phyloP scores from a whole-genome alignment of 1,140 invertebrate genomes.

The Drosophila truncata region DNA sequence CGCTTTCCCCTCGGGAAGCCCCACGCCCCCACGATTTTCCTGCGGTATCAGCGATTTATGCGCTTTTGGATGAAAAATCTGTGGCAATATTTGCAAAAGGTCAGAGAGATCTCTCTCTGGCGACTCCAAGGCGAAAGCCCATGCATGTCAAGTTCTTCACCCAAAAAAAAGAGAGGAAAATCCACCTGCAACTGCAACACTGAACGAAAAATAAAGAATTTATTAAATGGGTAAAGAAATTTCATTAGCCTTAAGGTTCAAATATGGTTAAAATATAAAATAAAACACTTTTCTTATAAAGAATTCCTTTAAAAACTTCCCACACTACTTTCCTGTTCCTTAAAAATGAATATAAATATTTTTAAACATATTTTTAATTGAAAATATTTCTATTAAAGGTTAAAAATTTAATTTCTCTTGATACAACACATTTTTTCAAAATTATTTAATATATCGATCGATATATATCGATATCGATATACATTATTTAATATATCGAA shows the following conservation, averaged over 20 bases:
- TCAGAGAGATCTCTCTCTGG: conserved; percentile 25
- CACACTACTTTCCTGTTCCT: too few relatives aligned
- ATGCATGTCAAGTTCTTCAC: conserved; percentile 44
- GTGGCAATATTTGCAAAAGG: conserved; percentile 72
- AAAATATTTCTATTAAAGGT: too few relatives aligned
- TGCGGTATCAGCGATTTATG: conserved; percentile 83
- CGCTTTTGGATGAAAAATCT: conserved; percentile 83
- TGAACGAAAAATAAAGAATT: neutral
- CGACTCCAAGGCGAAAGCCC: conserved; percentile 45
- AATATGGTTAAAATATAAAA: neutral
- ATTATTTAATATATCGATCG: neutral
- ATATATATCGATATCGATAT: too few relatives aligned
- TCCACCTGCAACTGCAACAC: conserved; percentile 4
- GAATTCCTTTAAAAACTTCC: neutral
- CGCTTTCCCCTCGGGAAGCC: conserved; percentile 7
- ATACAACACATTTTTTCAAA: neutral
- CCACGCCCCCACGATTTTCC: conserved; percentile 43
- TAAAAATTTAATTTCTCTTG: too few relatives aligned
- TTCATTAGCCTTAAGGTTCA: neutral
- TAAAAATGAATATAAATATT: neutral
- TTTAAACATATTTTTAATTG: neutral
- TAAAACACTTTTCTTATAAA: neutral
- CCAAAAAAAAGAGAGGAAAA: conserved; percentile 5
- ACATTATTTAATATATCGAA: neutral
- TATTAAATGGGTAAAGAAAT: too few relatives aligned